These are phyloP conservation scores for Trissolcus basalis DNA, from an alignment of 1,140 invertebrate genomes.

Conservation along the genomic window DNA sequence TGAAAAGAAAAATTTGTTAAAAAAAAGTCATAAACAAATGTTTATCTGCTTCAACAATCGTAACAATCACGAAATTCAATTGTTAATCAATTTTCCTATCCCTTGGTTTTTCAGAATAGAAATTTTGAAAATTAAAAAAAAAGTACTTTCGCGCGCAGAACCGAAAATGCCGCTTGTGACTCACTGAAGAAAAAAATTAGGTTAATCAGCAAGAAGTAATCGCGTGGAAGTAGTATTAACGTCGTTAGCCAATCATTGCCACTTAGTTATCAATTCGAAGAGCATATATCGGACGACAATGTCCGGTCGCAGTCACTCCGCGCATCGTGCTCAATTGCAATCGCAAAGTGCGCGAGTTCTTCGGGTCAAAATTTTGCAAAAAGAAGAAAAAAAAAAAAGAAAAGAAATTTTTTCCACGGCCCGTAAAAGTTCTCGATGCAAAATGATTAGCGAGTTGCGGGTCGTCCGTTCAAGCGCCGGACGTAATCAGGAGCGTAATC, in stretches of 20 bases:
- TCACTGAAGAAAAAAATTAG: conserved; percentile 18
- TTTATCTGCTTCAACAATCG: too few species aligned
- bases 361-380: neutral
- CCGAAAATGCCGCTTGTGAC: neutral
- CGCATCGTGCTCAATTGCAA: conserved; percentile 7
- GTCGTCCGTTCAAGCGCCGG: neutral
- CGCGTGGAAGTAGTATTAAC: conserved; percentile 34
- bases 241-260: conserved; percentile 53
- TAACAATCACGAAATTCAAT: too few species aligned
- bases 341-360: neutral
- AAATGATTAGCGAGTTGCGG: conserved; percentile 8
- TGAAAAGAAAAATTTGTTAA: too few species aligned
- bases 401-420: neutral
- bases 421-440: neutral
- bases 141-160: too few species aligned
- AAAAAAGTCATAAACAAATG: too few species aligned
- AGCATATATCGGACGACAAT: conserved; percentile 51
- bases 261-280: conserved; percentile 49
- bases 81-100: too few species aligned
- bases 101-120: too few species aligned
- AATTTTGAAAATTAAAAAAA: too few species aligned
- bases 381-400: neutral
- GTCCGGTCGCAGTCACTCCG: conserved; percentile 46
- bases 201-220: conserved; percentile 34
- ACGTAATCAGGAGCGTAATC: conserved; percentile 7